Evolutionary conservation across 2,888 invertebrate species (phyloP), one percentile per base, ranked within the genome.

Genomic region (Noctua janthina): DNA sequence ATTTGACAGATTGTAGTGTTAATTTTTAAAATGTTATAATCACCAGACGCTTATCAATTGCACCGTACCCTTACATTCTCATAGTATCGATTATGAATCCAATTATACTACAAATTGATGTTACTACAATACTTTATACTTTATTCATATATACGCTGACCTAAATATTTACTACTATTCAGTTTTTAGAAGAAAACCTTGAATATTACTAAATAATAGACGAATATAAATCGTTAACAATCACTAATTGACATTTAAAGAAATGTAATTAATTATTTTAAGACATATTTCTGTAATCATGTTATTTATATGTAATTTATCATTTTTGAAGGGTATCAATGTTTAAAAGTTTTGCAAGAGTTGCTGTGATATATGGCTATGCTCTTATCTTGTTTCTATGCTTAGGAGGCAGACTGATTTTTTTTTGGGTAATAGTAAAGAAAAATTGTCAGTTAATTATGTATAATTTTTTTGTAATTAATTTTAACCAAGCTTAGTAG

Each of bases 81-180:
- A 83, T 56, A 77, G 71, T n/a, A 75, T 81, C 86, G 72, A 85
- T 87, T 84, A 86, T 68, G 70, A 79, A 70, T 76, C 72, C 76
- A 79, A 83, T 84, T 82, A 84, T 82, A 72, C 59, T 64, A 86
- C 72, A 66, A 64, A 71, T 66, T 68, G 79, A 79, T 78, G 74
- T 72, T 46, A 83, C 76, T 64, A 84, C 84, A 83, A 86, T 79
- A 83, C 77, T 85, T 46, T 76, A 85, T 70, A 80, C 78, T 83
- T 82, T 87, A 91, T 89, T 92, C 84, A 92, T 89, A 76, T 86
- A 94, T 93, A 76, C 94, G 85, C 82, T 93, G 94, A 94, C 94
- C 94, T 89, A 89, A 88, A 94, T 93, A 91, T 93, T 93, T 92
- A 74, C 76, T 29, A 84, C 79, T 76, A 76, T 69, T 81, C 70